Evolutionary conservation across 2,888 invertebrate species (phyloP), one percentile per base, ranked within the genome.

Genomic region (Villa cingulata): DNA sequence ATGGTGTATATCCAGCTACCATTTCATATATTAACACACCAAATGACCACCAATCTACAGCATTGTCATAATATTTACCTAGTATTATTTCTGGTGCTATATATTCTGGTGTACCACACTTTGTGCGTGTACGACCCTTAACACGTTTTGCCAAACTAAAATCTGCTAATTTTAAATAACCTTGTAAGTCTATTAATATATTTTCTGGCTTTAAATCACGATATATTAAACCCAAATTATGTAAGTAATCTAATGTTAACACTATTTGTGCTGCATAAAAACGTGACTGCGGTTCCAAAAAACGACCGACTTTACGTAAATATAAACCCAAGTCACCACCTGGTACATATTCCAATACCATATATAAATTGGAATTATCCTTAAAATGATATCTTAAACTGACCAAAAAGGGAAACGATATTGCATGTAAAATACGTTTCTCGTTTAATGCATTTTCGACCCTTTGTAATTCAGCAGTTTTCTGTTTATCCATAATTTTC

Each of bases 271-370:
- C 96, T 59, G 96, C 97, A 72, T 98, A 98, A 74, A 97, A 97
- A 53, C 96, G 82, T 58, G 96, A 95, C 69, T 97, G 96, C 34
- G 95, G 92, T 74, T 97, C 97, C 58, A 95, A 94, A 73, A 95
- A 95, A 59, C 95, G 84, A 55, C 96, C 97, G 60, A 96, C 94
- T 73, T 96, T 91, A 59, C 98, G 83, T 61, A 98, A 77, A 74
- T 98, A 97, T 51, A 97, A 97, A 74, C 98, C 98, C 97, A 98
- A 97, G 75, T 98, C 98, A 54, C 97, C 98, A 18, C 98, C 98
- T 42, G 95, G 94, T 56, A 98, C 96, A 72, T 97, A 98, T 74
- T 98, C 98, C 67, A 98, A 80, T 60, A 98, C 95, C 97, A 98
- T 98, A 74, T 98, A 98, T 61, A 98, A 78, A 76, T 98, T 97